Conservation (phyloP, 2,113 vertebrate species). For the Anolis carolinensis region DNA sequence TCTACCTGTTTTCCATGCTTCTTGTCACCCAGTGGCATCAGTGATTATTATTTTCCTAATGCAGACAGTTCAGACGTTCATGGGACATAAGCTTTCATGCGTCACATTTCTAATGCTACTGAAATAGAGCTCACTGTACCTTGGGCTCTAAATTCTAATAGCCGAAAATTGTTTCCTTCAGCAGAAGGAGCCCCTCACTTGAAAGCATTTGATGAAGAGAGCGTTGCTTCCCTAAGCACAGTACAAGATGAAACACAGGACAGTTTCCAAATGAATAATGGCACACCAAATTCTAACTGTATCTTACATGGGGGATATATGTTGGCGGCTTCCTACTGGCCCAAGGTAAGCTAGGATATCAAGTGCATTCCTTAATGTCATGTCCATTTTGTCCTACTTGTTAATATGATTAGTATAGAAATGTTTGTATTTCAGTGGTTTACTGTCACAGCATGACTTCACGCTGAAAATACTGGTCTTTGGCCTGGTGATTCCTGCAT, state of each 20-base stretch:
- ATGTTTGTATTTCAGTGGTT: neutral
- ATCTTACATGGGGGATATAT: constrained; percentile 91
- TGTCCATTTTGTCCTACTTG: neutral
- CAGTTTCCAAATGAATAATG: constrained; percentile 89
- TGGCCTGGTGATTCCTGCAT: neutral
- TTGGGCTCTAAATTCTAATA: neutral
- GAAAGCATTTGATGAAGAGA: constrained; percentile 96
- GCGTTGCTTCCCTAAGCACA: constrained; percentile 90
- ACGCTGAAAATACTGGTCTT: neutral
- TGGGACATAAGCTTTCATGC: neutral
- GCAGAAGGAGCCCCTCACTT: constrained; percentile 80
- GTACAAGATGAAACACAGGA: constrained; percentile 93
- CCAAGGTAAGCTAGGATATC: constrained; percentile 83
- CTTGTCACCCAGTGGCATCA: neutral
- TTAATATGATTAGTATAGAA: neutral
- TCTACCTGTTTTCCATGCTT: neutral
- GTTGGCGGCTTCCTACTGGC: constrained; percentile 96
- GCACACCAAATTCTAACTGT: constrained; percentile 82
- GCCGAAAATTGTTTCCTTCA: constrained; percentile 57
- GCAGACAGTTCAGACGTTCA: neutral
- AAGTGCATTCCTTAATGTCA: neutral
- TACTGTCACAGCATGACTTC: neutral
- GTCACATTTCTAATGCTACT: neutral
- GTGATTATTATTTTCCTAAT: neutral
- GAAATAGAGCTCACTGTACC: neutral